Evolutionary conservation across 2,888 invertebrate genomes (phyloP).

Genomic region (Lasius fuliginosus): DNA sequence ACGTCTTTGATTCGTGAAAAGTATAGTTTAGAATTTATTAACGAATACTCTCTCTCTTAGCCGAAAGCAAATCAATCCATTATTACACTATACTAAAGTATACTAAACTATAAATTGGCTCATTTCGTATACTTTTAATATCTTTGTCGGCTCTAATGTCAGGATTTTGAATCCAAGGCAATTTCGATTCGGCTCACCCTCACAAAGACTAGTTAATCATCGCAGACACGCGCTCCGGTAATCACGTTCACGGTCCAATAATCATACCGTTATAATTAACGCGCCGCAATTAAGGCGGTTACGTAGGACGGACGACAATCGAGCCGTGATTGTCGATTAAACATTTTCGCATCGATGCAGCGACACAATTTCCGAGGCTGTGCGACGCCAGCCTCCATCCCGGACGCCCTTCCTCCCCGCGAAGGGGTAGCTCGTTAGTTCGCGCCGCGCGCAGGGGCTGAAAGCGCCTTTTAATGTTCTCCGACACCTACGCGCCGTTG

Average conservation of each 20-base stretch:
- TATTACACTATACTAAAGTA: neutral
- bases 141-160: conserved; percentile 3
- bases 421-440: conserved; percentile 59
- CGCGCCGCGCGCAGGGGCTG: conserved; percentile 11
- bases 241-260: conserved; percentile 77
- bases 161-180: conserved; percentile 4
- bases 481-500: conserved; percentile 43
- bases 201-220: conserved; percentile 77
- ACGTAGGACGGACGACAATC: conserved; percentile 75
- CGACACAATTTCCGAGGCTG: conserved; percentile 65
- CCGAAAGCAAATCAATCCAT: neutral
- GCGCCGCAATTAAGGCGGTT: conserved; percentile 79
- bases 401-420: conserved; percentile 8
- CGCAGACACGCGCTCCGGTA: conserved; percentile 72
- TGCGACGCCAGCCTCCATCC: conserved; percentile 8
- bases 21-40: neutral
- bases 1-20: neutral
- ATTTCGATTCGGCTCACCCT: conserved; percentile 53
- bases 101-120: neutral
- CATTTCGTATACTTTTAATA: neutral
- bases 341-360: conserved; percentile 71
- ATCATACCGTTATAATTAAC: conserved; percentile 81
- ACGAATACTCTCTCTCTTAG: neutral
- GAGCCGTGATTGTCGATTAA: conserved; percentile 79
- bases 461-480: conserved; percentile 52